phyloP scores from a whole-genome alignment of 64 coral and sea anemone species.

The Pachyseris speciosa region DNA sequence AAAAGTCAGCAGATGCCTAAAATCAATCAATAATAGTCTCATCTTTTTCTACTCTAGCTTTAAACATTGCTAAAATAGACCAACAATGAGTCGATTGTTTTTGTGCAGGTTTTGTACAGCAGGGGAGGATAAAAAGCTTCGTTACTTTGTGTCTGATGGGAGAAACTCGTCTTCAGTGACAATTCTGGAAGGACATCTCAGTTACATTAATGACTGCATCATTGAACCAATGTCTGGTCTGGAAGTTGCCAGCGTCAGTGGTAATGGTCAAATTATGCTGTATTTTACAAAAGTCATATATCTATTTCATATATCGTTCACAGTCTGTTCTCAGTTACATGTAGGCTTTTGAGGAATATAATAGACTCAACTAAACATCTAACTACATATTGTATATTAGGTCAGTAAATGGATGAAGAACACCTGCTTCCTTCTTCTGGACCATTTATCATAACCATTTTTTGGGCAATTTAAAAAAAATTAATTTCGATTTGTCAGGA shows the following conservation, averaged over 20 bases:
- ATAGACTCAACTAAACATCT: too few relatives aligned
- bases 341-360: too few relatives aligned
- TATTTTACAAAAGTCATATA: background rate
- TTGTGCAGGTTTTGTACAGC: conserved; percentile 84
- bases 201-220: conserved; percentile 92
- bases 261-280: conserved; percentile 31
- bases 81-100: conserved; percentile 67
- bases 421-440: too few relatives aligned
- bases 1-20: too few relatives aligned
- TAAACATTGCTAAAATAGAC: background rate
- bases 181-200: conserved; percentile 82
- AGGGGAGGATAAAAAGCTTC: conserved; percentile 88
- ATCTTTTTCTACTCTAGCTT: background rate
- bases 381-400: too few relatives aligned
- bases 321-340: background rate
- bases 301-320: too few relatives aligned
- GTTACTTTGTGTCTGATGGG: conserved; percentile 70
- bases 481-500: too few relatives aligned
- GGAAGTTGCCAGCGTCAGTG: conserved; percentile 88
- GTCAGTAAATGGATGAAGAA: too few relatives aligned
- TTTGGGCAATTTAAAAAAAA: too few relatives aligned
- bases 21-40: too few relatives aligned
- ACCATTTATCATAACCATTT: too few relatives aligned
- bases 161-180: conserved; percentile 74
- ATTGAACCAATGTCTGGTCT: conserved; percentile 82